Conservation (phyloP, 2,797 vertebrate genomes). For the Tokudaia tokunoshimensis region DNA sequence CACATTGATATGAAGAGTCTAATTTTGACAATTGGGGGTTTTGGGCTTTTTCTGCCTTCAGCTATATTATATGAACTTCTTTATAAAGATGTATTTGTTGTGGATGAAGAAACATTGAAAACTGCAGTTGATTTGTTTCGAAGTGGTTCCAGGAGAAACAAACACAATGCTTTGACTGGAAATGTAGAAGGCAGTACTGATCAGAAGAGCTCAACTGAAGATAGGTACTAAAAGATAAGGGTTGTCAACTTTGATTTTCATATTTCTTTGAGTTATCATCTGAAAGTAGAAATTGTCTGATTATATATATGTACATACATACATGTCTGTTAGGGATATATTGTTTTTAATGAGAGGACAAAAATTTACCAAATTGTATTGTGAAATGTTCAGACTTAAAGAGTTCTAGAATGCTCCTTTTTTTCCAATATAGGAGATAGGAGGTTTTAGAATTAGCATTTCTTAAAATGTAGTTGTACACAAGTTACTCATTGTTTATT, state of each 20-base stretch:
- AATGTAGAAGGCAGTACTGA: slow-evolving; percentile 91
- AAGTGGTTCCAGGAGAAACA: slow-evolving; percentile 93
- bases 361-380: slow-evolving; percentile 50
- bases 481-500: slow-evolving; percentile 37
- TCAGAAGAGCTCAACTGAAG: slow-evolving; percentile 85
- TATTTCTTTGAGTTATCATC: slow-evolving; percentile 46
- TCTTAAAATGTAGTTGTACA: slow-evolving; percentile 56
- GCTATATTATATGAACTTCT: slow-evolving; percentile 95
- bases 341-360: slow-evolving; percentile 36
- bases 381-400: slow-evolving; percentile 38
- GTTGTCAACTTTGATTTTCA: background rate
- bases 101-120: slow-evolving; percentile 93
- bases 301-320: background rate
- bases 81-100: slow-evolving; percentile 94
- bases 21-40: slow-evolving; percentile 57
- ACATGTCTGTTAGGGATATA: background rate
- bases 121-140: slow-evolving; percentile 93
- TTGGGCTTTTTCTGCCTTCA: slow-evolving; percentile 82
- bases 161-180: slow-evolving; percentile 90
- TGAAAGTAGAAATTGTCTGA: slow-evolving; percentile 49
- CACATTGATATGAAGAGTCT: background rate
- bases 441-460: slow-evolving; percentile 2
- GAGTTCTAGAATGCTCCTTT: background rate
- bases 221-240: slow-evolving; percentile 86
- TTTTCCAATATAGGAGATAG: background rate